These are phyloP conservation scores for Ormyrus pomaceus DNA, from an alignment of 2,888 invertebrate species.

Conservation along the genomic window DNA sequence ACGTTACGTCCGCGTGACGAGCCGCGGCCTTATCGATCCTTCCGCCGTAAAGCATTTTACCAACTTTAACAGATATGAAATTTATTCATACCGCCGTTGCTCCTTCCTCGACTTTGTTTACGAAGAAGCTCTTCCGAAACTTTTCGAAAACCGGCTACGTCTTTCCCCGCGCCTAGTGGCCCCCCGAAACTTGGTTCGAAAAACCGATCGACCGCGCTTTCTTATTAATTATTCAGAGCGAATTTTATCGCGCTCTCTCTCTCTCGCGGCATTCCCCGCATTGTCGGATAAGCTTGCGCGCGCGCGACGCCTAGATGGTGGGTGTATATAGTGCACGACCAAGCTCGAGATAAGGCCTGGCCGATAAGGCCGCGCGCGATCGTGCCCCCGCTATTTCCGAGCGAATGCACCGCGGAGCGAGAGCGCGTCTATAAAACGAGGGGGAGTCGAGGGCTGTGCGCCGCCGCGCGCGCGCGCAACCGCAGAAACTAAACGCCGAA, in stretches of 20 bases:
- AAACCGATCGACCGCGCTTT: too few species aligned
- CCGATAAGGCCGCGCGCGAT: constrained; percentile 48
- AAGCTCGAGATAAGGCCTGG: constrained; percentile 18
- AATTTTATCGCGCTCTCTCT: neutral
- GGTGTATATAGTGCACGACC: neutral
- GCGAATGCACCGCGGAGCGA: neutral
- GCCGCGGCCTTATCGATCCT: too few species aligned
- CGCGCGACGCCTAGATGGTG: neutral
- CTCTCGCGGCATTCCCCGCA: constrained; percentile 11
- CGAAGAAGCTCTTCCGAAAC: too few species aligned
- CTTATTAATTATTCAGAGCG: too few species aligned
- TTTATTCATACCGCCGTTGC: too few species aligned
- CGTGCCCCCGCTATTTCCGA: constrained; percentile 56
- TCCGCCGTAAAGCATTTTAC: too few species aligned
- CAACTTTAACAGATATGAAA: too few species aligned
- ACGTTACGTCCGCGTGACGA: too few species aligned
- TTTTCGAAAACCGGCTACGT: too few species aligned
- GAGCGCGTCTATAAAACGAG: neutral
- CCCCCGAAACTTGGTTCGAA: too few species aligned
- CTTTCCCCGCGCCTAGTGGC: too few species aligned
- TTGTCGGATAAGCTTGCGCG: constrained; percentile 7
- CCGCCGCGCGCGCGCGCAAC: neutral
- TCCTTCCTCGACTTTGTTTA: too few species aligned
- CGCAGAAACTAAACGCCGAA: constrained; percentile 4
- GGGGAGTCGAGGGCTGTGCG: neutral